phyloP scores from a whole-genome alignment of 2,113 vertebrate species.

The Vimba vimba region DNA sequence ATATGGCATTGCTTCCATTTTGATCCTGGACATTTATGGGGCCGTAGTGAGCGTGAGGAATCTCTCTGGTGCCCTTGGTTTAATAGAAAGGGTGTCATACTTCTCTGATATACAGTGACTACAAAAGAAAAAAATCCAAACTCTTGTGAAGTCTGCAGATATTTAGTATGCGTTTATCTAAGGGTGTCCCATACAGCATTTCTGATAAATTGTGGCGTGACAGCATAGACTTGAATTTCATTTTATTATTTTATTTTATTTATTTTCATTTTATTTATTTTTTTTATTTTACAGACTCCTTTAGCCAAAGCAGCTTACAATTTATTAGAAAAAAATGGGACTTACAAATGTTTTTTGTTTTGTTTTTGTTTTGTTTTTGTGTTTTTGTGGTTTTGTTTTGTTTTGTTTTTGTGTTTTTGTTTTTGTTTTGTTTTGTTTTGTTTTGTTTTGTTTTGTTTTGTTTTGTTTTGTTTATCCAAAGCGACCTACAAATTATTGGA shows the following conservation, averaged over 20 bases:
- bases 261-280: background rate
- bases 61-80: constrained; percentile 80
- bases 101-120: constrained; percentile 76
- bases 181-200: background rate
- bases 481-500: background rate
- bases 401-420: no score
- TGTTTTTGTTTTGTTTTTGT: background rate
- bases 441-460: no score
- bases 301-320: background rate
- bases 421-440: no score
- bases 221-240: background rate
- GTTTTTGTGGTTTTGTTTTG: background rate
- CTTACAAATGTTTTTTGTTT: no score
- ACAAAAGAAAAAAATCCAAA: constrained; percentile 65
- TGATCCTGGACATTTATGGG: constrained; percentile 79
- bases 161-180: constrained; percentile 41
- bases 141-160: constrained; percentile 43
- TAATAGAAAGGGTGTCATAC: constrained; percentile 79
- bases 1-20: constrained; percentile 78
- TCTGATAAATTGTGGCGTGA: background rate
- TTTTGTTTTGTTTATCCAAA: background rate
- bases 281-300: background rate
- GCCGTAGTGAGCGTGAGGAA: constrained; percentile 76
- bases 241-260: background rate
- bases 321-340: background rate